phyloP scores from a whole-genome alignment of 2,113 vertebrate species.

The Rattus rattus region DNA sequence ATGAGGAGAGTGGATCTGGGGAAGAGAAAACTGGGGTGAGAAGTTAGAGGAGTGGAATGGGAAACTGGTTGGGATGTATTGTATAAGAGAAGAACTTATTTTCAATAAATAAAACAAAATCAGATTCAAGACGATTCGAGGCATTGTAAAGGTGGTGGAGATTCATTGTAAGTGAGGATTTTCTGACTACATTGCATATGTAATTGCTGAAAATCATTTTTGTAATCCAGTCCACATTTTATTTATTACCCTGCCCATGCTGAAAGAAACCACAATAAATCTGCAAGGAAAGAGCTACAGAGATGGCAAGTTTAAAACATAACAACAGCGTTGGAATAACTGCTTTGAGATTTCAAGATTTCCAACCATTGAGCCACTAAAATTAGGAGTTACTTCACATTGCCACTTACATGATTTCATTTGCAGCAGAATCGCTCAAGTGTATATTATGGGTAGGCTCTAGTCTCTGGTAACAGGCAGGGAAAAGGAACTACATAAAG shows the following conservation, averaged over 20 bases:
- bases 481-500: no score
- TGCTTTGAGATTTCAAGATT: constrained; percentile 16
- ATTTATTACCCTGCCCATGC: constrained; percentile 8
- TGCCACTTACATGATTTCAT: not conserved
- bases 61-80: not conserved
- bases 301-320: not conserved
- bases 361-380: not conserved
- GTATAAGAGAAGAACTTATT: not conserved
- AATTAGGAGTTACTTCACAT: constrained; percentile 32
- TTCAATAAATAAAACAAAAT: not conserved
- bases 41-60: no score
- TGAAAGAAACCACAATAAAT: not conserved
- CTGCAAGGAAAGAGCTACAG: not conserved
- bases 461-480: not conserved
- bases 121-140: constrained; percentile 5
- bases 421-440: not conserved
- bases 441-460: not conserved
- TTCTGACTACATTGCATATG: constrained; percentile 25
- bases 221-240: constrained; percentile 31
- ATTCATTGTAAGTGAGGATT: constrained; percentile 37
- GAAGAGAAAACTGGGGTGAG: not conserved
- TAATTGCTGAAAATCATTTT: constrained; percentile 32
- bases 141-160: not conserved
- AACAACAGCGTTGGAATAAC: constrained; percentile 33
- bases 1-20: not conserved